phyloP scores from a whole-genome alignment of 2,113 vertebrate genomes.

The Globicephala melas region DNA sequence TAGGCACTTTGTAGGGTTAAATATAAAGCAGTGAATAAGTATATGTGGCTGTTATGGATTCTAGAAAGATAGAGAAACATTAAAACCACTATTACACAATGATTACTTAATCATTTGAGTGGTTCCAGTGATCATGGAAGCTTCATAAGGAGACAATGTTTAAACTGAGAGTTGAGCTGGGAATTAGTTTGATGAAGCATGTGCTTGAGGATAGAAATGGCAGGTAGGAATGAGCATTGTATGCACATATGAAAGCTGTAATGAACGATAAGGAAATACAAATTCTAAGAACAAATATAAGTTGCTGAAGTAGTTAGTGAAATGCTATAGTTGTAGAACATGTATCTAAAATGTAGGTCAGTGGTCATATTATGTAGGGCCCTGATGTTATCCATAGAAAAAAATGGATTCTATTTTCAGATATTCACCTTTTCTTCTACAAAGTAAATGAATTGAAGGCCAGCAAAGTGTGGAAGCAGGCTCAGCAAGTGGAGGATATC shows the following conservation, averaged over 20 bases:
- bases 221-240: background rate
- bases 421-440: background rate
- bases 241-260: background rate
- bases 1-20: background rate
- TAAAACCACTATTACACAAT: background rate
- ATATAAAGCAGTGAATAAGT: background rate
- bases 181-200: background rate
- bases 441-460: background rate
- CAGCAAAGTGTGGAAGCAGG: background rate
- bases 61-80: background rate
- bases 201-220: background rate
- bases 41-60: background rate
- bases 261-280: background rate
- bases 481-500: background rate
- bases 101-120: background rate
- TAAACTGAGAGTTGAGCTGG: background rate
- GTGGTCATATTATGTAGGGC: background rate
- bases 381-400: background rate
- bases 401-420: background rate
- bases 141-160: background rate
- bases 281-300: background rate
- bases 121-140: background rate
- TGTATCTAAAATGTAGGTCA: background rate
- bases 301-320: background rate
- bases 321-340: background rate